A percentile compares a stretch with the other conserved stretches of the same genome.
phyloP scores from a whole-genome alignment of 92 coral and sea anemone genomes.

The Paragorgia papillata region DNA sequence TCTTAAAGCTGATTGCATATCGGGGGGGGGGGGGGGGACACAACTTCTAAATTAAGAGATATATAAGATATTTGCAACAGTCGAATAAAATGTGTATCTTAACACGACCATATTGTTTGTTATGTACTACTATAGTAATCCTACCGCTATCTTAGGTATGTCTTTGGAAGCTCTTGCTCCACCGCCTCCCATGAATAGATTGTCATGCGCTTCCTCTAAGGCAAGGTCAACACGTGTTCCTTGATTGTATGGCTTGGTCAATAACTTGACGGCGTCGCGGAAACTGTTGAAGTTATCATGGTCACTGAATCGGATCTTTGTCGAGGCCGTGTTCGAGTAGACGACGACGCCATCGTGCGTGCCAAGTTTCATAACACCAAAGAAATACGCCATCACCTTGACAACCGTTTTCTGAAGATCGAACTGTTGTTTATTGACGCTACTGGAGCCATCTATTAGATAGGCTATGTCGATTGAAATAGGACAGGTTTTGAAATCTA shows the following conservation, averaged over 20 bases:
- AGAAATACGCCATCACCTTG: slow-evolving; percentile 45
- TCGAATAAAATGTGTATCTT: no score
- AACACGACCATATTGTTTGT: no score
- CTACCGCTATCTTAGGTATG: slow-evolving; percentile 22
- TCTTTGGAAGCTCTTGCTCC: neutral
- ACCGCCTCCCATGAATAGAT: slow-evolving; percentile 32
- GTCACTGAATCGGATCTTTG: slow-evolving; percentile 5
- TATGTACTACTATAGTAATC: no score
- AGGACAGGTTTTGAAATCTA: slow-evolving; percentile 40
- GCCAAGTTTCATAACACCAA: slow-evolving; percentile 35
- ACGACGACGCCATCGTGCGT: slow-evolving; percentile 28
- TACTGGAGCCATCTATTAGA: slow-evolving; percentile 33
- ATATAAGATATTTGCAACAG: no score
- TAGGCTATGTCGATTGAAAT: slow-evolving; percentile 34
- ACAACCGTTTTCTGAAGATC: slow-evolving; percentile 30
- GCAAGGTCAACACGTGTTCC: slow-evolving; percentile 26
- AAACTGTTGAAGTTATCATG: slow-evolving; percentile 7
- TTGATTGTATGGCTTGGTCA: slow-evolving; percentile 10
- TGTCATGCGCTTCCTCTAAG: slow-evolving; percentile 32
- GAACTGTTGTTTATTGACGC: neutral
- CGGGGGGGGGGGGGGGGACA: no score
- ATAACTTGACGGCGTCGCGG: slow-evolving; percentile 21
- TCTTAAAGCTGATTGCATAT: no score
- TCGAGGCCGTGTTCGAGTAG: neutral
- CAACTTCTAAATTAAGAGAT: no score